Evolutionary conservation across 2,888 invertebrate species (phyloP).

Genomic region (Microchrysa polita): DNA sequence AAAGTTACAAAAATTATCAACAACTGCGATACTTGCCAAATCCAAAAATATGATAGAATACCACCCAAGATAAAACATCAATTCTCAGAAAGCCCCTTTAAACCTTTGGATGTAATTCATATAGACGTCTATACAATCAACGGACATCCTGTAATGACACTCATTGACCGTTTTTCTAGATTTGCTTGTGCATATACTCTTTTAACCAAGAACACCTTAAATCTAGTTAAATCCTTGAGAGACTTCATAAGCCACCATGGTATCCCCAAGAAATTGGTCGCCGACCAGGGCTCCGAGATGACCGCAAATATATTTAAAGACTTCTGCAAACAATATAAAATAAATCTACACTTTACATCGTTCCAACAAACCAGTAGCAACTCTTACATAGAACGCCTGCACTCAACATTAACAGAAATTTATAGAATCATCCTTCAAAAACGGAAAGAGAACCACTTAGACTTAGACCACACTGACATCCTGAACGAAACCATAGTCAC

Average conservation of each 20-base stretch:
- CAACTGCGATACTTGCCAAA: conserved; percentile 44
- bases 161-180: not conserved
- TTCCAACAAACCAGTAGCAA: conserved; percentile 22
- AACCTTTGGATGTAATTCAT: conserved; percentile 39
- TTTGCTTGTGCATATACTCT: conserved; percentile 21
- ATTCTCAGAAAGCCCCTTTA: conserved; percentile 20
- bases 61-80: conserved; percentile 44
- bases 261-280: not conserved
- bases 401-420: conserved; percentile 13
- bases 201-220: not conserved
- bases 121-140: conserved; percentile 32
- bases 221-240: not conserved
- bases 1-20: conserved; percentile 45
- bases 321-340: conserved; percentile 28
- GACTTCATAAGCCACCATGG: conserved; percentile 25
- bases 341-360: not conserved
- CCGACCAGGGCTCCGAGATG: conserved; percentile 17
- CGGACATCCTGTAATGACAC: conserved; percentile 17
- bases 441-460: not conserved
- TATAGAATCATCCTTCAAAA: conserved; percentile 13
- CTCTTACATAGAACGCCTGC: not conserved
- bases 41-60: conserved; percentile 46
- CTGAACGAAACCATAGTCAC: too few relatives aligned
- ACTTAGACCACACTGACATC: not conserved
- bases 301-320: conserved; percentile 12